These are phyloP conservation scores for Coilia nasus DNA, from an alignment of 2,797 vertebrate species.

Conservation along the genomic window DNA sequence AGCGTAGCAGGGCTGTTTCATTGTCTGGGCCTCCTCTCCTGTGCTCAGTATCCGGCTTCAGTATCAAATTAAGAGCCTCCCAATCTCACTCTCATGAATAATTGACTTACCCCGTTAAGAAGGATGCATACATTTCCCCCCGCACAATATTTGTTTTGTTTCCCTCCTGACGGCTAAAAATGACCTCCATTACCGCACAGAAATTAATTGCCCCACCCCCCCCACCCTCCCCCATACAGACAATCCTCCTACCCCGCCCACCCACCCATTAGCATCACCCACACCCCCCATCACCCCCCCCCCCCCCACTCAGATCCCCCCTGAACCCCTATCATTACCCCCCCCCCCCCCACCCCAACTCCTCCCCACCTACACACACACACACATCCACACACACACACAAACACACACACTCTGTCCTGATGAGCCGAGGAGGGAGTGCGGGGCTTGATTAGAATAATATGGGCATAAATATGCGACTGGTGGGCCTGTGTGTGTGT, in stretches of 20 bases:
- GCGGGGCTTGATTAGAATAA: slow-evolving; percentile 54
- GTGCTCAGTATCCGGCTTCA: slow-evolving; percentile 32
- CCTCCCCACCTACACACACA: background rate
- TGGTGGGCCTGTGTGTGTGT: background rate
- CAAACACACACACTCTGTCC: background rate
- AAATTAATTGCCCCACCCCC: slow-evolving; percentile 28
- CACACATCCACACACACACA: no score
- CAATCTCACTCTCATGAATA: slow-evolving; percentile 49
- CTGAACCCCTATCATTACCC: background rate
- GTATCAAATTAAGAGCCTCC: slow-evolving; percentile 42
- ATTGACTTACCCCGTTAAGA: slow-evolving; percentile 46
- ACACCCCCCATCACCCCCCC: slow-evolving; percentile 11
- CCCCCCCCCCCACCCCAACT: background rate
- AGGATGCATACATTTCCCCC: slow-evolving; percentile 44
- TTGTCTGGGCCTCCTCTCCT: slow-evolving; percentile 35
- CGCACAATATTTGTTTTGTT: slow-evolving; percentile 47
- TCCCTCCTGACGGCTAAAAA: slow-evolving; percentile 43
- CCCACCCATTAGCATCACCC: slow-evolving; percentile 41
- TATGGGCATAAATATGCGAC: slow-evolving; percentile 14
- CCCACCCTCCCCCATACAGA: slow-evolving; percentile 32
- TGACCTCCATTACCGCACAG: slow-evolving; percentile 49
- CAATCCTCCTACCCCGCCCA: background rate
- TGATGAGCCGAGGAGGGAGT: slow-evolving; percentile 42
- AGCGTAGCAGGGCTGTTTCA: slow-evolving; percentile 37
- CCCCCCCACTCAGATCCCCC: slow-evolving; percentile 23